Evolutionary conservation across 1,140 invertebrate genomes (phyloP), one percentile per base, ranked within the genome.

Genomic region (Diabrotica undecimpunctata): DNA sequence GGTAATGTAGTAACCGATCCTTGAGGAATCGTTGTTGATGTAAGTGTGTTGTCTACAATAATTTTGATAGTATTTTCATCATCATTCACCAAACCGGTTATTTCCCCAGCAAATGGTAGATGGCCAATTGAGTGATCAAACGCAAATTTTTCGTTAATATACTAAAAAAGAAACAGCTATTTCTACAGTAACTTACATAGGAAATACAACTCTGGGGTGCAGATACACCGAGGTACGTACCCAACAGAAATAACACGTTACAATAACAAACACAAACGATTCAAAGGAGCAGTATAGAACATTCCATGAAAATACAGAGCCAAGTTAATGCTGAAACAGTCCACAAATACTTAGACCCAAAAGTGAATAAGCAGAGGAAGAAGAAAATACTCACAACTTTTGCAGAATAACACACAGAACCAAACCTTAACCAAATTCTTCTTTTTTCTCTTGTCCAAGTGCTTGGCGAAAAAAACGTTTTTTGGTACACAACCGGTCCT

Each of bases 111-210:
- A 78, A 99, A 98, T 1, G 97, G 97, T 38, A 99, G 80, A 81
- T 99, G 96, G 0, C 97, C 97, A 39, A 97, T 94, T 74, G 92
- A 89, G 72, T 99, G 97, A 54, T 86, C 88, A 51, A 88, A 86
- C 8, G 90, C 86, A 46, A 88, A 74, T 52, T 87, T 77, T 0
- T 90, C 92, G 81, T 99, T 99, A 6, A 99, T 77, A 86, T 90
- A 97, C 94, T 97, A 67, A 9, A 75, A 72, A 53, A 50, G 56
- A 25, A 25, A 25, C 25, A 25, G 25, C 4, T 25, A 25, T 25
- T 25, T 25, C 25, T 25, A 25, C 25, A 25, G 4, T 2, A 25
- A 25, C 25, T 25, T 25, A 25, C 4, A n/a, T n/a, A n/a, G n/a
- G n/a, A n/a, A n/a, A n/a, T n/a, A n/a, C n/a, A n/a, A n/a, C n/a